Conservation (phyloP, 2,888 invertebrate species). For the Hypena proboscidalis region DNA sequence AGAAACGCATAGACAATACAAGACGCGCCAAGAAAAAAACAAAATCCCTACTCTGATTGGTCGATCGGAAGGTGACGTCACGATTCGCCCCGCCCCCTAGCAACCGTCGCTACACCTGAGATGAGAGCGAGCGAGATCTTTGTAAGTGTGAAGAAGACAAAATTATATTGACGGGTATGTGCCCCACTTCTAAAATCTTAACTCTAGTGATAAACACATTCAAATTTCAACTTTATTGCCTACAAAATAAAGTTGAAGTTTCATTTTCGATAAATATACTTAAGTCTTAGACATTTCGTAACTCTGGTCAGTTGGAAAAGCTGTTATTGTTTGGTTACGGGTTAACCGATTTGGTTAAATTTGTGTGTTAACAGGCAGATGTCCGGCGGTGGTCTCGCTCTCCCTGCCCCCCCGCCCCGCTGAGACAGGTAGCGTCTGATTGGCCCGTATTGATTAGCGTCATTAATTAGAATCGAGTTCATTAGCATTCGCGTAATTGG, state of each 20-base stretch:
- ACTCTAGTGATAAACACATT: background rate
- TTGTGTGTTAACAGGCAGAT: slow-evolving; percentile 81
- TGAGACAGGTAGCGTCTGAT: slow-evolving; percentile 58
- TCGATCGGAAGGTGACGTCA: slow-evolving; percentile 74
- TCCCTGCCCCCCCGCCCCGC: slow-evolving; percentile 45
- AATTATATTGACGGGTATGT: slow-evolving; percentile 58
- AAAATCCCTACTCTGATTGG: slow-evolving; percentile 66
- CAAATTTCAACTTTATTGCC: slow-evolving; percentile 12
- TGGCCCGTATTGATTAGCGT: slow-evolving; percentile 74
- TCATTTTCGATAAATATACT: background rate
- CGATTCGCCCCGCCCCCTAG: slow-evolving; percentile 75
- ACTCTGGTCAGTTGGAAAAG: slow-evolving; percentile 79
- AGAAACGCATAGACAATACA: slow-evolving; percentile 71
- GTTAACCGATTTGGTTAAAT: slow-evolving; percentile 85
- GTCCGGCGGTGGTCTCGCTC: slow-evolving; percentile 65
- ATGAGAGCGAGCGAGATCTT: slow-evolving; percentile 72
- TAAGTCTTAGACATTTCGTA: slow-evolving; percentile 36
- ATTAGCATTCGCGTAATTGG: slow-evolving; percentile 61
- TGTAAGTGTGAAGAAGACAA: slow-evolving; percentile 67
- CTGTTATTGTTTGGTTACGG: slow-evolving; percentile 84
- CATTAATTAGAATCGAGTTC: slow-evolving; percentile 65
- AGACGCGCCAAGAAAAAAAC: slow-evolving; percentile 67
- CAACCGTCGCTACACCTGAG: slow-evolving; percentile 82
- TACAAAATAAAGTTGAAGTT: slow-evolving; percentile 29
- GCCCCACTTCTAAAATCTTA: slow-evolving; percentile 39